These are phyloP conservation scores for Mantis religiosa DNA, from an alignment of 2,888 invertebrate genomes.

Conservation along the genomic window DNA sequence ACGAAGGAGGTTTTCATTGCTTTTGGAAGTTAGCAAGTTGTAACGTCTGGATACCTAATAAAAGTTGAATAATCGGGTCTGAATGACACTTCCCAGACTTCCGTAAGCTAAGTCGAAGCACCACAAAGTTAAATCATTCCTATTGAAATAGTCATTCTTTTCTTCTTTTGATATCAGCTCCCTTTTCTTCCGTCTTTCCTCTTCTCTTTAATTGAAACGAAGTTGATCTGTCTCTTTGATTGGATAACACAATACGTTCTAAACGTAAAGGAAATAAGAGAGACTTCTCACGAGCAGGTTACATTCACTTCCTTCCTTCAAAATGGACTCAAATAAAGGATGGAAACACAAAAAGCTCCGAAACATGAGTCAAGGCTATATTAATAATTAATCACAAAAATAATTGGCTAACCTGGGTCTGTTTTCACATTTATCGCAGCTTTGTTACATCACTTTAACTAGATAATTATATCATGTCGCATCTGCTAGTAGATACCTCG, in stretches of 20 bases:
- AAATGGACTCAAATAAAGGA: no score
- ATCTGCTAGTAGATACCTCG: no score
- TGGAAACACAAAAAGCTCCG: no score
- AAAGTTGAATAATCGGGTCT: neutral
- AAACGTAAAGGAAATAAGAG: neutral
- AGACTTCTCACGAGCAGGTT: neutral
- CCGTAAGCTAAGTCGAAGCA: neutral
- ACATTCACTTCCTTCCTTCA: no score
- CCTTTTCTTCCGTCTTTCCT: neutral
- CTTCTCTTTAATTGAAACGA: neutral
- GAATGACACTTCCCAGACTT: neutral
- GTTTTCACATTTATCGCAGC: no score
- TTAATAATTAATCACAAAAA: no score
- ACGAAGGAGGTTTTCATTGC: neutral
- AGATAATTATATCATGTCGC: no score
- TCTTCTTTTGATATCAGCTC: neutral
- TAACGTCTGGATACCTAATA: neutral
- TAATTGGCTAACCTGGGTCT: no score
- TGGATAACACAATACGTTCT: neutral
- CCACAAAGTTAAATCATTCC: neutral
- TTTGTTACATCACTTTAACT: no score
- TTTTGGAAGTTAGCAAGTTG: neutral
- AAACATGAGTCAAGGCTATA: no score
- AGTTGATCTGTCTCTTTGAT: neutral
- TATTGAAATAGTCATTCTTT: neutral